Base-by-base conservation (phyloP, 2,888 invertebrate species). In the Ariolimax columbianus region DNA sequence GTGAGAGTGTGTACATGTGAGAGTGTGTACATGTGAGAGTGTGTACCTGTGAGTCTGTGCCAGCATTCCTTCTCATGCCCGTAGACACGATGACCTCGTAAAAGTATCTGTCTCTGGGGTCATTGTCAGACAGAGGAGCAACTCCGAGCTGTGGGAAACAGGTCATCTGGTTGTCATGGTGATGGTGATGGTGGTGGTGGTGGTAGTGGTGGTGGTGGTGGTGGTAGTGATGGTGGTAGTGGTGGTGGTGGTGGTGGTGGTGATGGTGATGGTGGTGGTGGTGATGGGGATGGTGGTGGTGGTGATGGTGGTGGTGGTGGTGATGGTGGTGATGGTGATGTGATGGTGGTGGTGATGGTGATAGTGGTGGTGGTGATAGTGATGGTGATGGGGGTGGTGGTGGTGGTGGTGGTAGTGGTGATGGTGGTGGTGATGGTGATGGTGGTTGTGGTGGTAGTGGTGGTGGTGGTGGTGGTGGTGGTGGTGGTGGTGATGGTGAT, bases 51-150 rank as follows among this genome's bases (percentile, higher is more conserved):
- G 94, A 94, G 47, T 93, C 91, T 33, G 94, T 94, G 33, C 92
- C 94, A 51, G 93, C 93, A 86, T 92, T 91, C 77, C 90, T 87
- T 26, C 94, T 88, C 89, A 93, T 90, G 6, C 95, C 95, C 11
- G 95, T 95, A 47, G 91, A 92, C 4, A 95, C 94, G 19, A 93
- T 90, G 30, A 95, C 91, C 88, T 95, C 95, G 88, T 95, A 95
- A 59, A 94, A 91, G 88, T 95, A 95, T 86, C 93, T 94, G 88
- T 94, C 94, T 6, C 89, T 89, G 0, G 93, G 91, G 78, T 94
- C 93, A 88, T 95, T 95, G 89, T 94, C 94, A 19, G 92, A 88
- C 30, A 95, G 86, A 23, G 95, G 94, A 14, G 93, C 91, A 14
- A 94, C 89, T 19, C 94, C 94, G 40, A 94, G 89, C 93, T 94